Conservation (phyloP, 2,797 vertebrate species). For the Periparus ater region DNA sequence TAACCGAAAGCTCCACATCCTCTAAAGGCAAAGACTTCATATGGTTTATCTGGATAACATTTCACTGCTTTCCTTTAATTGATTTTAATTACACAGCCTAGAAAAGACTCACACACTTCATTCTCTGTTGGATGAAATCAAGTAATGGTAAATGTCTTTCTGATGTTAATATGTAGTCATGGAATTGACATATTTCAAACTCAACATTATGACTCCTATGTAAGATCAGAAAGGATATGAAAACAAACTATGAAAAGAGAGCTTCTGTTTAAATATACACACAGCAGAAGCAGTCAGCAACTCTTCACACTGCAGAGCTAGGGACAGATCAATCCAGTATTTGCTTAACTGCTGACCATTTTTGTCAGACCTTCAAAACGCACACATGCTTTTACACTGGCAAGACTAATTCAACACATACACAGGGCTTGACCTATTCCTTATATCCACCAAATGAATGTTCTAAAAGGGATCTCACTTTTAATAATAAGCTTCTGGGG, state of each 20-base stretch:
- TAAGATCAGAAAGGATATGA: slow-evolving; percentile 22
- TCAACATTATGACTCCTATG: slow-evolving; percentile 9
- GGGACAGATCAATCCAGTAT: neutral
- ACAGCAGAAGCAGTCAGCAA: neutral
- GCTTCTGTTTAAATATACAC: slow-evolving; percentile 30
- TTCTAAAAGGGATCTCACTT: neutral
- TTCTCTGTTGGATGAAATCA: neutral
- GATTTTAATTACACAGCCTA: neutral
- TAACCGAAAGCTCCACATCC: neutral
- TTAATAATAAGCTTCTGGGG: neutral
- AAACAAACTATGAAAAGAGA: neutral
- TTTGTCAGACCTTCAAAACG: neutral
- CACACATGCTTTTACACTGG: neutral
- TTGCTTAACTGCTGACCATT: neutral
- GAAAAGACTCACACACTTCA: neutral
- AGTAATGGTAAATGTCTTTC: neutral
- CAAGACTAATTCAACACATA: neutral
- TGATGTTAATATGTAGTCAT: neutral
- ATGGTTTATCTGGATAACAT: neutral
- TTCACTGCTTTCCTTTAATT: neutral
- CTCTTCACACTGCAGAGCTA: neutral
- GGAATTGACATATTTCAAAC: slow-evolving; percentile 10
- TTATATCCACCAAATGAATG: neutral
- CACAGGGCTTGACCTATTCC: neutral
- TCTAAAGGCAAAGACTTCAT: neutral